Percentiles rank a stretch among this genome's conserved stretches.
These are phyloP conservation scores for Cydia strobilella DNA, from an alignment of 1,140 invertebrate genomes.

Conservation along the genomic window DNA sequence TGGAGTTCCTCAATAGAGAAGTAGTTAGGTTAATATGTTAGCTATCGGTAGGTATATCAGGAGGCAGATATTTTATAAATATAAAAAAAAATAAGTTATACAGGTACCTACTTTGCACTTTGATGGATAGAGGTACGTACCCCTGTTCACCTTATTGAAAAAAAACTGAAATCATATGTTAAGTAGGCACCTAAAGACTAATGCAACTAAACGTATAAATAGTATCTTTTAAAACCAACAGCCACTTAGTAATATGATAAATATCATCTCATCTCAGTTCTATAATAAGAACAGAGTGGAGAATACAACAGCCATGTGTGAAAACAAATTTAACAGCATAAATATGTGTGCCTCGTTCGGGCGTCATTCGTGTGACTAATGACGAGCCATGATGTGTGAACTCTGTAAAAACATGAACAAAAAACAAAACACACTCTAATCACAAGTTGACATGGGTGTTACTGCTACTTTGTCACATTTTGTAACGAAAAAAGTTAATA, in stretches of 20 bases:
- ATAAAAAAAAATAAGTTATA: too few relatives aligned
- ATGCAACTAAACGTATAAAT: not conserved
- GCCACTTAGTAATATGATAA: slow-evolving; percentile 13
- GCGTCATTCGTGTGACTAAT: slow-evolving; percentile 16
- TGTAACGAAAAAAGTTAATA: not conserved
- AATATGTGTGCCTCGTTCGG: slow-evolving; percentile 22
- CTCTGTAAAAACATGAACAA: slow-evolving; percentile 1
- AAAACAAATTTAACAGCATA: slow-evolving; percentile 30
- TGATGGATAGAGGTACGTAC: too few relatives aligned
- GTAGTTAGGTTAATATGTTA: not conserved
- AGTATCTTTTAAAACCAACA: not conserved
- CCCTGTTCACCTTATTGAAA: too few relatives aligned
- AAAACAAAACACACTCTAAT: slow-evolving; percentile 21
- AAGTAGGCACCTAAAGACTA: not conserved
- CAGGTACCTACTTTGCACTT: too few relatives aligned
- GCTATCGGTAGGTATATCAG: not conserved
- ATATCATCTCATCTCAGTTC: slow-evolving; percentile 1
- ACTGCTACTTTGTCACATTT: not conserved
- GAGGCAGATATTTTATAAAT: too few relatives aligned
- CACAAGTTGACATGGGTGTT: slow-evolving; percentile 3
- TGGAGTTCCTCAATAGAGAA: not conserved
- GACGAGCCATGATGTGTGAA: slow-evolving; percentile 14
- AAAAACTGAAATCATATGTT: not conserved
- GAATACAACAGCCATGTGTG: not conserved
- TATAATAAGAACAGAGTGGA: slow-evolving; percentile 8